Percentiles rank a stretch among this genome's conserved stretches.
These are phyloP conservation scores for Noctua pronuba DNA, from an alignment of 2,888 invertebrate genomes.

Conservation along the genomic window DNA sequence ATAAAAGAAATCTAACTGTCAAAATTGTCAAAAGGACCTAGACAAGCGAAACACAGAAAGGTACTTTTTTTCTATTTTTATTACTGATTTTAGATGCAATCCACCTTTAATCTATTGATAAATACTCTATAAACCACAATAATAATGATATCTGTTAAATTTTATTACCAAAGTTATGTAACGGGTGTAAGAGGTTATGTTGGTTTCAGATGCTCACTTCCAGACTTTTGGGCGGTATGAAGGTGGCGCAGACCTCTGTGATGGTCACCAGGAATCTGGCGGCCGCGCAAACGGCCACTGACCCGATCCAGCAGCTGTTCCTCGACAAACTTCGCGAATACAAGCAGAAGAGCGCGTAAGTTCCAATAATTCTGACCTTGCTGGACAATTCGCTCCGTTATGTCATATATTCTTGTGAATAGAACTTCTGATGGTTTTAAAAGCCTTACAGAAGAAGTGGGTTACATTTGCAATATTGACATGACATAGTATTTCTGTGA, in stretches of 20 bases:
- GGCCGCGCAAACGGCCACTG: slow-evolving; percentile 93
- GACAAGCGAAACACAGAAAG: slow-evolving; percentile 72
- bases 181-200: slow-evolving; percentile 82
- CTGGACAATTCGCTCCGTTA: background rate
- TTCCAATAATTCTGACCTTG: slow-evolving; percentile 68
- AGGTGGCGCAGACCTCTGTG: slow-evolving; percentile 86
- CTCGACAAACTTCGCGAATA: slow-evolving; percentile 98
- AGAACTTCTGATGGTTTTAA: background rate
- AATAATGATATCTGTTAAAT: slow-evolving; percentile 36
- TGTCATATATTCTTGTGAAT: slow-evolving; percentile 1
- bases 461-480: background rate
- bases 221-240: slow-evolving; percentile 86
- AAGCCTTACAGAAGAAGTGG: background rate
- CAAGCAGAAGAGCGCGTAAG: slow-evolving; percentile 96
- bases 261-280: slow-evolving; percentile 93
- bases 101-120: background rate
- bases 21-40: slow-evolving; percentile 72
- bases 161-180: slow-evolving; percentile 77
- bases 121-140: background rate
- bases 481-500: background rate
- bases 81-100: slow-evolving; percentile 18
- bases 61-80: slow-evolving; percentile 65
- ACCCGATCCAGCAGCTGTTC: slow-evolving; percentile 98
- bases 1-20: slow-evolving; percentile 62
- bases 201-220: slow-evolving; percentile 91